Percentiles rank a stretch among this genome's conserved stretches.
phyloP scores from a whole-genome alignment of 1,140 invertebrate genomes.

The Dendrolimus kikuchii region DNA sequence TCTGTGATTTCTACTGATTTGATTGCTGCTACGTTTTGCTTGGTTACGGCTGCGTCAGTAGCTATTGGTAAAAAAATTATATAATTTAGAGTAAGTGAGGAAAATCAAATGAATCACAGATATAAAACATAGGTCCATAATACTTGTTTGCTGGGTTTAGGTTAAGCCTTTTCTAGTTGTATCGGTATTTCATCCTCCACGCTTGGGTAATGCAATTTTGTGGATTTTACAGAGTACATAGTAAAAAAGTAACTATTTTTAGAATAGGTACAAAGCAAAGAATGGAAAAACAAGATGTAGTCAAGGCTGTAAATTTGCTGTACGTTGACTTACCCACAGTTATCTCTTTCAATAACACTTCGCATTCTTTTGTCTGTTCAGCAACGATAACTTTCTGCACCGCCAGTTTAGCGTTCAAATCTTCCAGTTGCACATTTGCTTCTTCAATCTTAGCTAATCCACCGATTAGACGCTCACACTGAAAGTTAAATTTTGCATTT shows the following conservation, averaged over 20 bases:
- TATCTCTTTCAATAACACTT: constrained; percentile 77
- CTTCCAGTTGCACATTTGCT: constrained; percentile 80
- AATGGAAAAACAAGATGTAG: too few species aligned
- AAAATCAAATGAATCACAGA: too few species aligned
- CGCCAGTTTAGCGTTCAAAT: constrained; percentile 82
- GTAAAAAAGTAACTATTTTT: too few species aligned
- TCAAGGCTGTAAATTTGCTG: too few species aligned
- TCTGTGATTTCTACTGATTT: constrained; percentile 87
- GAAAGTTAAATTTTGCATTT: constrained; percentile 4
- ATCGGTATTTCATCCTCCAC: too few species aligned
- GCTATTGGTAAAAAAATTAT: constrained; percentile 43
- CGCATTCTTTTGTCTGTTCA: constrained; percentile 83
- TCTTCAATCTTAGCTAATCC: constrained; percentile 86
- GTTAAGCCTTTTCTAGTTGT: too few species aligned
- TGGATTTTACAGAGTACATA: too few species aligned
- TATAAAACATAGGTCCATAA: background rate
- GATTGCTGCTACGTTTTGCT: constrained; percentile 82
- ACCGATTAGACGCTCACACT: constrained; percentile 79
- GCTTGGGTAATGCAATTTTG: too few species aligned
- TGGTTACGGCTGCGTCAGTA: constrained; percentile 79
- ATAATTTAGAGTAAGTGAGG: too few species aligned
- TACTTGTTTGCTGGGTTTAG: too few species aligned
- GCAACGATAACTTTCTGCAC: constrained; percentile 84
- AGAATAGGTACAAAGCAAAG: too few species aligned
- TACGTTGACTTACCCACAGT: constrained; percentile 31